phyloP scores from a whole-genome alignment of 2,113 vertebrate genomes.

The Pachyramphus minor region DNA sequence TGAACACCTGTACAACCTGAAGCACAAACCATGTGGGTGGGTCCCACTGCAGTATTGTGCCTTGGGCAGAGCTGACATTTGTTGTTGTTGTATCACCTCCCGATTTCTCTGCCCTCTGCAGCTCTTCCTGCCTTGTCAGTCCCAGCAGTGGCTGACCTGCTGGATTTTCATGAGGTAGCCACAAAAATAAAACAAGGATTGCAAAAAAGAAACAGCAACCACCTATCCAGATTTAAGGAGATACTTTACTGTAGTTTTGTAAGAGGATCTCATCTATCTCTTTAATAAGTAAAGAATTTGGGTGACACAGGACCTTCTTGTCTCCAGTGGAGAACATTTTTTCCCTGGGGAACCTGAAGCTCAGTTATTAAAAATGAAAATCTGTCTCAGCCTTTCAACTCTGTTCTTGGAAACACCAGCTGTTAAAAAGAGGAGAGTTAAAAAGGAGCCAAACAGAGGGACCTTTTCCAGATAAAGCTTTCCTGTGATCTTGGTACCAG shows the following conservation, averaged over 20 bases:
- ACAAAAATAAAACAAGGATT: not conserved
- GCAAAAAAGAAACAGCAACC: not conserved
- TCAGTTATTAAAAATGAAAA: slow-evolving; percentile 72
- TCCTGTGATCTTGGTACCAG: not conserved
- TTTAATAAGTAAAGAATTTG: slow-evolving; percentile 73
- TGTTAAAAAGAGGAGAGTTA: slow-evolving; percentile 44
- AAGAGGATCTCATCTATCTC: slow-evolving; percentile 62
- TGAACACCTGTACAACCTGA: not conserved
- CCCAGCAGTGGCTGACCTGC: not conserved
- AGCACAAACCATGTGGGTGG: not conserved
- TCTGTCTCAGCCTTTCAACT: slow-evolving; percentile 49
- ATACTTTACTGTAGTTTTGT: slow-evolving; percentile 29
- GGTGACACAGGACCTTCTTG: slow-evolving; percentile 63
- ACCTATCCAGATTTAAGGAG: slow-evolving; percentile 44
- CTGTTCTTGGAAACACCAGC: slow-evolving; percentile 53
- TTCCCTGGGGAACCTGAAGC: slow-evolving; percentile 51
- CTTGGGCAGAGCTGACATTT: not conserved
- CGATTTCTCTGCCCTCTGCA: not conserved
- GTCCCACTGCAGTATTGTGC: not conserved
- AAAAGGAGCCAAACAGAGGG: not conserved
- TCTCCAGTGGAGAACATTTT: slow-evolving; percentile 57
- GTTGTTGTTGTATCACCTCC: not conserved
- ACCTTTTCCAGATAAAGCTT: not conserved
- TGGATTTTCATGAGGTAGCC: not conserved
- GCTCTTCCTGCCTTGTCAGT: not conserved